These are phyloP conservation scores for Ditylenchus weischeri DNA, from an alignment of 2,888 invertebrate genomes.

Conservation along the genomic window DNA sequence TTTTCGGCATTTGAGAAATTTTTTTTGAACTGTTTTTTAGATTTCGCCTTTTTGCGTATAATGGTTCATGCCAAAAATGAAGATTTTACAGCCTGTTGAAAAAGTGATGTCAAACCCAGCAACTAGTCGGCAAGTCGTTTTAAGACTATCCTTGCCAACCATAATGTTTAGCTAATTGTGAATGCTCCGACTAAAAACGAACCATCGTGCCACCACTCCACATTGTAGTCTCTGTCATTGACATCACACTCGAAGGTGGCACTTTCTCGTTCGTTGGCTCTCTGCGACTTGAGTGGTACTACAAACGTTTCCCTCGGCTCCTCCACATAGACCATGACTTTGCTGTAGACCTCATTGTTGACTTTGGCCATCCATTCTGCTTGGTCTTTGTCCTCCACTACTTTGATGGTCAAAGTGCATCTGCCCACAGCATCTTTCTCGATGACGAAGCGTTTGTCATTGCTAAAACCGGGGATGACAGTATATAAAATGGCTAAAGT, in stretches of 20 bases:
- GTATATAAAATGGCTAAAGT: not conserved
- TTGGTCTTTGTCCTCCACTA: slow-evolving; percentile 76
- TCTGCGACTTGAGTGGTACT: slow-evolving; percentile 87
- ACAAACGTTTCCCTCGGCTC: slow-evolving; percentile 72
- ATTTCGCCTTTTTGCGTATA: too few relatives aligned
- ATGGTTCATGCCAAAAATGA: too few relatives aligned
- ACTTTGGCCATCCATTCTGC: slow-evolving; percentile 85
- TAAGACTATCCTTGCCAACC: too few relatives aligned
- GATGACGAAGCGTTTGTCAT: slow-evolving; percentile 68
- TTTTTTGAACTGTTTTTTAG: too few relatives aligned
- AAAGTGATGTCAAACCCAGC: too few relatives aligned
- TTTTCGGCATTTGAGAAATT: too few relatives aligned
- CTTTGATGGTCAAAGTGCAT: slow-evolving; percentile 80
- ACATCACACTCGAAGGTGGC: slow-evolving; percentile 89
- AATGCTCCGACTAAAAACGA: not conserved
- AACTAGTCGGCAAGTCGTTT: too few relatives aligned
- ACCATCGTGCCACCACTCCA: slow-evolving; percentile 60
- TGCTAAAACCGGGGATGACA: slow-evolving; percentile 32
- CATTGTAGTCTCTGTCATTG: slow-evolving; percentile 87
- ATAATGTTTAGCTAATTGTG: too few relatives aligned
- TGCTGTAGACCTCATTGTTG: slow-evolving; percentile 81
- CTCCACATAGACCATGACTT: slow-evolving; percentile 75
- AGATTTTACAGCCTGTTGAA: too few relatives aligned
- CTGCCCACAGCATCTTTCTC: slow-evolving; percentile 88
- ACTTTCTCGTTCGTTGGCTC: slow-evolving; percentile 87